phyloP scores from a whole-genome alignment of 2,888 invertebrate species.

The Nowickia ferox region DNA sequence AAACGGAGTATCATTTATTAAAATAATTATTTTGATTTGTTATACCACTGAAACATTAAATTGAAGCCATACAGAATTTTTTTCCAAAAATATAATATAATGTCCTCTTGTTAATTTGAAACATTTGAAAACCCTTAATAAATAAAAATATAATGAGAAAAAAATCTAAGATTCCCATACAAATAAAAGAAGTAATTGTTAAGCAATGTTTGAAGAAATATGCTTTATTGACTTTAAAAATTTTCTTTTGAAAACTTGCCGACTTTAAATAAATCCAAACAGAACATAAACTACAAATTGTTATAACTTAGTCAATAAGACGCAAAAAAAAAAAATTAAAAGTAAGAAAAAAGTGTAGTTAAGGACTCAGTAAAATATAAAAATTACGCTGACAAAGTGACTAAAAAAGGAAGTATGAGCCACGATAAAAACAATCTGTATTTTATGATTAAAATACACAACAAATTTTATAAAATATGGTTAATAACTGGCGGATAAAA shows the following conservation, averaged over 20 bases:
- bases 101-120: neutral
- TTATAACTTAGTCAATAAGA: conserved; percentile 66
- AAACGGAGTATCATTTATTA: neutral
- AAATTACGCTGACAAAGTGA: conserved; percentile 71
- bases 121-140: conserved; percentile 31
- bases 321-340: conserved; percentile 8
- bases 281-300: conserved; percentile 70
- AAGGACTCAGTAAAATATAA: conserved; percentile 42
- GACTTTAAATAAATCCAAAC: conserved; percentile 48
- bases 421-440: conserved; percentile 66
- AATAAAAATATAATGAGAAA: conserved; percentile 43
- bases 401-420: conserved; percentile 48
- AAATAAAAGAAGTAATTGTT: neutral
- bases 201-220: conserved; percentile 40
- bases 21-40: neutral
- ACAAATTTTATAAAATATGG: conserved; percentile 70
- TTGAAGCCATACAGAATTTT: neutral
- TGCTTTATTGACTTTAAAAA: conserved; percentile 65
- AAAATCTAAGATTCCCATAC: conserved; percentile 58
- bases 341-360: neutral
- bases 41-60: no score
- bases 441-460: conserved; percentile 71
- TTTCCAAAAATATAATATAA: conserved; percentile 16
- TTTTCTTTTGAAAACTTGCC: conserved; percentile 65
- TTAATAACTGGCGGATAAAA: conserved; percentile 63